Base-by-base conservation (phyloP, 2,797 vertebrate species). In the Protonibea diacanthus region DNA sequence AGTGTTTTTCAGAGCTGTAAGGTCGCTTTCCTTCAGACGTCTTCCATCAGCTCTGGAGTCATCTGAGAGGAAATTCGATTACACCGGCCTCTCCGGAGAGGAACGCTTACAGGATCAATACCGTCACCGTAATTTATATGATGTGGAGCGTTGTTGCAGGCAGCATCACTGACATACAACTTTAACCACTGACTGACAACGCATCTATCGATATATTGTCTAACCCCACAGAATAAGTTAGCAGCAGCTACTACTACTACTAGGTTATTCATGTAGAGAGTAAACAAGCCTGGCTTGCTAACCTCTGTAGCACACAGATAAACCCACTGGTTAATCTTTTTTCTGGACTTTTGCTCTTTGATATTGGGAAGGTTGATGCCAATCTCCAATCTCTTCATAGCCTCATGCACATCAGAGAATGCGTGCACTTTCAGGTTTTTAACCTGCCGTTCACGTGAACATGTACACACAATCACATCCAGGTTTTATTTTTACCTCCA, bases 91-190 rank as follows among this genome's bases (percentile, higher is more conserved):
- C 61, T 45, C 23, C 0, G 0, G 42, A 70, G 66, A 55, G 18
- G 40, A 80, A 3, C 51, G 21, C 33, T 62, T 17, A 71, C 3
- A 40, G 17, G 58, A 80, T 80, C 80, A 68, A 74, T 74, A 51
- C 0, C 25, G 2, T 47, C 47, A n/a, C n/a, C n/a, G n/a, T 21
- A 13, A 82, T 48, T 51, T 55, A 65, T 33, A 7, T 42, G 61
- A 74, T 57, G 29, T 25, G 47, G 21, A 61, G 60, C 4, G 7
- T 10, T 60, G 13, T n/a, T 12, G 20, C 38, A 17, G 45, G 47
- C n/a, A 8, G 23, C 2, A 3, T 21, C 29, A 5, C 18, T 47
- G 44, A 33, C 5, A 47, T 29, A 4, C 33, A 29, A 12, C 9
- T 29, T 38, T 13, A 42, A 49, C n/a, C n/a, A 8, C 20, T 13